A percentile compares a stretch with the other conserved stretches of the same genome.
Evolutionary conservation across 2,797 vertebrate species (phyloP).

Genomic region (Pterois miles): DNA sequence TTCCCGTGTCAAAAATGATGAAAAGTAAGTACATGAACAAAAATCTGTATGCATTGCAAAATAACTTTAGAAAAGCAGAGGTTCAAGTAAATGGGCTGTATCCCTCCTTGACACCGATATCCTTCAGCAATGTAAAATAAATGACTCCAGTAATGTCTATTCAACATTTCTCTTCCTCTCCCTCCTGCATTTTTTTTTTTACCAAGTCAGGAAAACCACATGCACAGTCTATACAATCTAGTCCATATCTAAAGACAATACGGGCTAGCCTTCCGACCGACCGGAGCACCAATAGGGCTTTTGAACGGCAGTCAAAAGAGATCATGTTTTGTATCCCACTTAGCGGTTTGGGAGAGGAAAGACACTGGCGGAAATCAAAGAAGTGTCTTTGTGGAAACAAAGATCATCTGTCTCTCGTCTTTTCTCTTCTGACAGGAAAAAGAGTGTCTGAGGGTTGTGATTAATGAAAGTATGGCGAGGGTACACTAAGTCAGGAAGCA

Average conservation of each 20-base stretch:
- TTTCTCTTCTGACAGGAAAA: constrained; percentile 42
- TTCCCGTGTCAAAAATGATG: background rate
- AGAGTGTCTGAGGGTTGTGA: constrained; percentile 55
- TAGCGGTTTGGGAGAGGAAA: constrained; percentile 46
- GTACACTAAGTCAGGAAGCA: constrained; percentile 42
- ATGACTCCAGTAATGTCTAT: constrained; percentile 58
- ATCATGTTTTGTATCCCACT: constrained; percentile 59
- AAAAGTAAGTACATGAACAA: constrained; percentile 9
- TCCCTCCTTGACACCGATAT: constrained; percentile 57
- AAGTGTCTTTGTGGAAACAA: constrained; percentile 50
- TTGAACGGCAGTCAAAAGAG: constrained; percentile 45
- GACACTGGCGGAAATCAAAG: constrained; percentile 57
- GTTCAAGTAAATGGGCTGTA: constrained; percentile 46
- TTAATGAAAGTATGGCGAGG: constrained; percentile 64
- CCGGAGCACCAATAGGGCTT: constrained; percentile 28
- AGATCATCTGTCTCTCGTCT: constrained; percentile 58
- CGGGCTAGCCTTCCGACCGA: constrained; percentile 11
- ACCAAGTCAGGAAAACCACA: constrained; percentile 57
- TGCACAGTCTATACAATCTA: constrained; percentile 31
- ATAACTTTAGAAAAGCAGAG: constrained; percentile 34
- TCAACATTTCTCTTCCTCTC: constrained; percentile 59
- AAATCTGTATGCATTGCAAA: constrained; percentile 7
- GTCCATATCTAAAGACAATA: constrained; percentile 65
- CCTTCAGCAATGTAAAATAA: constrained; percentile 43
- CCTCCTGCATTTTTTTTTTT: constrained; percentile 25